Evolutionary conservation across 2,888 invertebrate genomes (phyloP), one percentile per base, ranked within the genome.

Genomic region (Clivina fossor): DNA sequence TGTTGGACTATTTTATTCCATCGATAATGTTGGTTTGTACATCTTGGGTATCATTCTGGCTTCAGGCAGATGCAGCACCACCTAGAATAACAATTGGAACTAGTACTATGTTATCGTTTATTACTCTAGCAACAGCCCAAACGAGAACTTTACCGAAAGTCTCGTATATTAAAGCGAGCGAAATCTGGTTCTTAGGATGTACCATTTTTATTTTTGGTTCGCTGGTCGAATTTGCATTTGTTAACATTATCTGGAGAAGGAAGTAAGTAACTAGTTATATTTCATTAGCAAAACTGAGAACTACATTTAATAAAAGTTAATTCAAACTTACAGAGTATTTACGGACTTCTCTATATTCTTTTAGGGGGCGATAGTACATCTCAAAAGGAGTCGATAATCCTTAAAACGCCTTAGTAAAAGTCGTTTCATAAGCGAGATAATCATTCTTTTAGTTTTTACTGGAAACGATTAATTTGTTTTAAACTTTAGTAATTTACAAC

Each of bases 11-110:
- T 69, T 92, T 90, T 64, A 81, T 92, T 60, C 92, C 92, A 2
- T 91, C 91, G 4, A 89, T 91, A 78, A 80, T 92, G 69, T 83
- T 92, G 64, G 91, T 92, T 2, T 85, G 86, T 4, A 88, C 89
- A 65, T 91, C 91, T 0, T 92, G 91, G 91, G 90, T 92, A 8
- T 88, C 91, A 1, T 92, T 92, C 70, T 92, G 91, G 91, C 72
- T 92, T 55, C 91, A 91, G 71, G 88, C 90, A 46, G 90, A 91
- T 69, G 90, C 90, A 28, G 83, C 90, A 9, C 86, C 91, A 1
- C 91, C 91, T 8, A 80, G 91, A 65, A 88, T 89, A 47, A 87
- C 88, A 53, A 74, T 91, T 65, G 89, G 89, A 28, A 89, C 90
- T 2, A 87, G 88, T 64, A 91, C 91, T 1, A 88, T 92, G 84